phyloP scores from a whole-genome alignment of 2,797 vertebrate genomes.

The Sebastes goodei region DNA sequence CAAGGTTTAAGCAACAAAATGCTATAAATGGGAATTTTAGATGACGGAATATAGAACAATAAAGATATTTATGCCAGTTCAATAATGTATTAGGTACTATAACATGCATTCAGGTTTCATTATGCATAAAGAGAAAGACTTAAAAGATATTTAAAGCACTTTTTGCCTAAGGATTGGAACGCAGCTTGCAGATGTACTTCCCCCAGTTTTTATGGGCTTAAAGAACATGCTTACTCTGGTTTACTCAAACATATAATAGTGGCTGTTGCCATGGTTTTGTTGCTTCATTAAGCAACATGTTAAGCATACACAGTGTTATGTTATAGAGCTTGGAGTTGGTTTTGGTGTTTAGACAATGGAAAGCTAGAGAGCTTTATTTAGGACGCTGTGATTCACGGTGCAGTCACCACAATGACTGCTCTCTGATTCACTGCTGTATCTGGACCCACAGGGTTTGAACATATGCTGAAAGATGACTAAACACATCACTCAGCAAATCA shows the following conservation, averaged over 20 bases:
- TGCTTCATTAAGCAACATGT: slow-evolving; percentile 67
- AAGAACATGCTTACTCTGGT: slow-evolving; percentile 33
- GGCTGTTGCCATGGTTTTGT: slow-evolving; percentile 71
- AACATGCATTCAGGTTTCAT: not conserved
- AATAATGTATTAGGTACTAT: not conserved
- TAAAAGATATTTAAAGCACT: not conserved
- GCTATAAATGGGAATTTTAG: not conserved
- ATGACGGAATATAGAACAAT: not conserved
- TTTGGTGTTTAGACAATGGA: slow-evolving; percentile 72
- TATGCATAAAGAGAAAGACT: not conserved
- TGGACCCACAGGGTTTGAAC: slow-evolving; percentile 45
- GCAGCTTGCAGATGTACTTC: slow-evolving; percentile 9
- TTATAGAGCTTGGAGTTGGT: slow-evolving; percentile 56
- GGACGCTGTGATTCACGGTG: slow-evolving; percentile 52
- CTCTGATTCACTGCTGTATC: slow-evolving; percentile 52
- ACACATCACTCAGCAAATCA: slow-evolving; percentile 41
- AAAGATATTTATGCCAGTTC: not conserved
- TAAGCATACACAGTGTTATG: slow-evolving; percentile 53
- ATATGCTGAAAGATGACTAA: slow-evolving; percentile 39
- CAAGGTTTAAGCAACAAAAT: not conserved
- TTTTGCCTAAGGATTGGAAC: slow-evolving; percentile 23
- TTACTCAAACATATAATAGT: slow-evolving; percentile 50
- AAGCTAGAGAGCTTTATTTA: slow-evolving; percentile 64
- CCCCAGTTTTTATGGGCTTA: slow-evolving; percentile 39
- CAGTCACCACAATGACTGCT: slow-evolving; percentile 41